These are phyloP conservation scores for Andricus quercusramuli DNA, from an alignment of 2,888 invertebrate genomes.

Conservation along the genomic window DNA sequence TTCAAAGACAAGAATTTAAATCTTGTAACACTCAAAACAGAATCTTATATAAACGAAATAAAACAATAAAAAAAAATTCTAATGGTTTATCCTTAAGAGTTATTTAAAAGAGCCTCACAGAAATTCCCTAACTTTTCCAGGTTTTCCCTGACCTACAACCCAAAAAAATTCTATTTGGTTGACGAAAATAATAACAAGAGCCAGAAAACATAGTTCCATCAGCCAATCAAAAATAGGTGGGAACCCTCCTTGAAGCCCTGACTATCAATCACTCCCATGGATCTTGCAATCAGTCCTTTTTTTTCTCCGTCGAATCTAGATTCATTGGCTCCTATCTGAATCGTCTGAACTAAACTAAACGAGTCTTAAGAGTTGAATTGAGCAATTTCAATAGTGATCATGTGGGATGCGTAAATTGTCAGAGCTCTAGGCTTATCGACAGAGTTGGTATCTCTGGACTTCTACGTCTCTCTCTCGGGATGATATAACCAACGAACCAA, in stretches of 20 bases:
- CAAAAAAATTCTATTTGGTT: too few relatives aligned
- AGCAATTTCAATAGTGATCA: constrained; percentile 35
- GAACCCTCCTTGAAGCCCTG: neutral
- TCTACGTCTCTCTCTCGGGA: constrained; percentile 26
- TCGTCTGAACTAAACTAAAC: neutral
- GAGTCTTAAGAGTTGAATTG: constrained; percentile 25
- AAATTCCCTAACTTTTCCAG: too few relatives aligned
- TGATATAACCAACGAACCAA: constrained; percentile 5
- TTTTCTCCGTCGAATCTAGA: neutral
- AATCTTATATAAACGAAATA: too few relatives aligned
- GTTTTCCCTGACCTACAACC: too few relatives aligned
- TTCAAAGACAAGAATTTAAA: too few relatives aligned
- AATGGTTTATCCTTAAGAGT: too few relatives aligned
- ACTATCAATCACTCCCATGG: neutral
- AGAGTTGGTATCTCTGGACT: constrained; percentile 9
- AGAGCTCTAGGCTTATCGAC: constrained; percentile 12
- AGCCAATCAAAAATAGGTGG: too few relatives aligned
- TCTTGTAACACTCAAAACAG: too few relatives aligned
- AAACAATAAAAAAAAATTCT: too few relatives aligned
- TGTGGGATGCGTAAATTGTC: constrained; percentile 33
- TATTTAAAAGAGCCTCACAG: too few relatives aligned
- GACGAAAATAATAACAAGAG: too few relatives aligned
- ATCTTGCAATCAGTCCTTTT: neutral
- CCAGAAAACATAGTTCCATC: too few relatives aligned
- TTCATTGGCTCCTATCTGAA: neutral